Conservation (phyloP, 2,888 invertebrate genomes). For the Pantelozetes paolii region DNA sequence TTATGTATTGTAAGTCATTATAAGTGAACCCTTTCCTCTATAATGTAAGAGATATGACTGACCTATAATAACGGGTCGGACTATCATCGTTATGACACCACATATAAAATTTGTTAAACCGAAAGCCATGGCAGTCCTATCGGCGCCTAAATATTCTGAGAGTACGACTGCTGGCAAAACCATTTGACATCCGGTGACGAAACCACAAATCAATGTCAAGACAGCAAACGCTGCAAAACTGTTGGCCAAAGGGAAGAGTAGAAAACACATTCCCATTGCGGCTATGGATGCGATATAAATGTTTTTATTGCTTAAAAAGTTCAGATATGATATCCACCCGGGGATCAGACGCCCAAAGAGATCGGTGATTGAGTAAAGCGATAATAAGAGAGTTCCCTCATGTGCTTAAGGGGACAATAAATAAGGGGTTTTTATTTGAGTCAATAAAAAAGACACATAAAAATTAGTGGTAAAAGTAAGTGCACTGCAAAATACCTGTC, state of each 20-base stretch:
- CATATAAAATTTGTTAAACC: slow-evolving; percentile 45
- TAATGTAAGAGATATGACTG: background rate
- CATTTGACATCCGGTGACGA: slow-evolving; percentile 44
- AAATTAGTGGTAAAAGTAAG: background rate
- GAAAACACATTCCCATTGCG: slow-evolving; percentile 41
- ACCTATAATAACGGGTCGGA: slow-evolving; percentile 42
- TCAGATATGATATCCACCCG: slow-evolving; percentile 45
- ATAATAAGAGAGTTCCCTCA: slow-evolving; percentile 43
- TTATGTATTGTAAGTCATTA: too few species aligned
- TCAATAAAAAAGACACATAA: too few species aligned
- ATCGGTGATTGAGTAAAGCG: slow-evolving; percentile 45
- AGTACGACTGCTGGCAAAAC: slow-evolving; percentile 45
- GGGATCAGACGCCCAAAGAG: slow-evolving; percentile 44
- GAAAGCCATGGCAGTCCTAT: slow-evolving; percentile 45
- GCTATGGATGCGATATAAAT: slow-evolving; percentile 43
- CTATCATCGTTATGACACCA: slow-evolving; percentile 35
- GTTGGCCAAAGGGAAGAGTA: slow-evolving; percentile 30
- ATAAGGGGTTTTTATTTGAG: slow-evolving; percentile 25
- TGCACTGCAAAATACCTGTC: slow-evolving; percentile 9
- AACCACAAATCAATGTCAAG: slow-evolving; percentile 41
- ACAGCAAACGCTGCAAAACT: slow-evolving; percentile 31
- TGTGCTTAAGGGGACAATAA: slow-evolving; percentile 20
- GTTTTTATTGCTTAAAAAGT: slow-evolving; percentile 39
- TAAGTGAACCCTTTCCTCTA: too few species aligned
- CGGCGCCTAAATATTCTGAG: slow-evolving; percentile 46